Percentiles rank a stretch among this genome's conserved stretches.
Conservation (phyloP, 2,888 invertebrate species). For the Dasypolia templi region DNA sequence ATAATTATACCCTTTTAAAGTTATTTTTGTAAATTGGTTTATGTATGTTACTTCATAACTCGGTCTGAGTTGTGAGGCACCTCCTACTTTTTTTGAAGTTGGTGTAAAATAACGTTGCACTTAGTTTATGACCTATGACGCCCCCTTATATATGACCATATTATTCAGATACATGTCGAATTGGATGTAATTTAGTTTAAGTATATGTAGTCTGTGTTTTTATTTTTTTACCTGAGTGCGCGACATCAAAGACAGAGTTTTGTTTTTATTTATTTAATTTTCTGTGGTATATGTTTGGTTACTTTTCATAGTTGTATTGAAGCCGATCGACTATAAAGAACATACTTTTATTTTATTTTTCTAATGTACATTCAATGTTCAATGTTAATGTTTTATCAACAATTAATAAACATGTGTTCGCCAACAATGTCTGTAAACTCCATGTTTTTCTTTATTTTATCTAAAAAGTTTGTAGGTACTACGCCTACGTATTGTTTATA, state of each 20-base stretch:
- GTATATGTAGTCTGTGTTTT: neutral
- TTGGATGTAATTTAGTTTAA: too few relatives aligned
- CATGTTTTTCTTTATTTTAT: slow-evolving; percentile 1
- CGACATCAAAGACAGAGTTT: neutral
- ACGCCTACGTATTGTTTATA: neutral
- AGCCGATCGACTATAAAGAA: neutral
- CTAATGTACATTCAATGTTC: neutral
- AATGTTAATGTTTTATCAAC: neutral
- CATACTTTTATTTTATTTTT: slow-evolving; percentile 1
- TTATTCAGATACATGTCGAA: too few relatives aligned
- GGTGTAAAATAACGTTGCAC: too few relatives aligned
- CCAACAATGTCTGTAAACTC: neutral
- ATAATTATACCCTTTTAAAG: too few relatives aligned
- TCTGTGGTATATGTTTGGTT: neutral
- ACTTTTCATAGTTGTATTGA: neutral
- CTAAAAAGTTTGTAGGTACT: neutral
- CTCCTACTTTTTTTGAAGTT: too few relatives aligned
- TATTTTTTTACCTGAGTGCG: neutral
- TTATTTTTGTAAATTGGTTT: too few relatives aligned
- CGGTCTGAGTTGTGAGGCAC: too few relatives aligned
- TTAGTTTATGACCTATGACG: too few relatives aligned
- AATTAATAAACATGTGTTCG: slow-evolving; percentile 11
- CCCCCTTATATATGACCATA: too few relatives aligned
- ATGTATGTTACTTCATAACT: too few relatives aligned
- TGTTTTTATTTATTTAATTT: neutral